Base-by-base conservation (phyloP, 2,888 invertebrate species). In the Monochamus alternatus region DNA sequence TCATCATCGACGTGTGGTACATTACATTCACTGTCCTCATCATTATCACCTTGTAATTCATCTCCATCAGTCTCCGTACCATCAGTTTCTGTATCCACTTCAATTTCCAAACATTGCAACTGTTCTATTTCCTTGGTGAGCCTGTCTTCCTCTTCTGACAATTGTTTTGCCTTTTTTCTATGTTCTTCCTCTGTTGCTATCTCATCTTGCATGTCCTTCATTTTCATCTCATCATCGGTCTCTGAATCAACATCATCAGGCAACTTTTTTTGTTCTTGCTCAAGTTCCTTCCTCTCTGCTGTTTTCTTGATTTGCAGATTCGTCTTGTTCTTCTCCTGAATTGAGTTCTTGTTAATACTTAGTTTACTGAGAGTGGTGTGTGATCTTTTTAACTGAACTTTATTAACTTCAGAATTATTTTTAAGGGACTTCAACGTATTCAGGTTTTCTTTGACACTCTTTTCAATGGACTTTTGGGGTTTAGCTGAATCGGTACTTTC, bases 71-170 rank as follows among this genome's bases (percentile, higher is more conserved):
- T 94, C 90, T 93, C 93, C 7, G 94, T 94, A 82, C 95, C 95
- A 87, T 95, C 95, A 0, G 95, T 95, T 88, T 95, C 95, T 0
- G 95, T 95, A 80, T 95, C 95, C 62, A 95, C 90, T 78, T 95
- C 95, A 66, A 95, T 93, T 83, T 93, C 95, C 0, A 93, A 92
- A 64, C 93, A 93, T 81, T 93, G 94, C 79, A 95, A 87, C 86
- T 95, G 94, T 82, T 93, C 91, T 72, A 95, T 95, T 87, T 95
- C 95, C 60, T 94, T 91, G 80, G 95, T 94, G 65, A 95, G 84
- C 3, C 93, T 90, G 78, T 94, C 95, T 83, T 95, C 95, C 82
- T 95, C 95, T 79, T 95, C 95, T 3, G 94, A 93, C 32, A 95
- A 85, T 72, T 91, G 90, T 76, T 90, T 90, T 0, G 91, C 90